Evolutionary conservation across 2,888 invertebrate genomes (phyloP).

Genomic region (Apoda limacodes): DNA sequence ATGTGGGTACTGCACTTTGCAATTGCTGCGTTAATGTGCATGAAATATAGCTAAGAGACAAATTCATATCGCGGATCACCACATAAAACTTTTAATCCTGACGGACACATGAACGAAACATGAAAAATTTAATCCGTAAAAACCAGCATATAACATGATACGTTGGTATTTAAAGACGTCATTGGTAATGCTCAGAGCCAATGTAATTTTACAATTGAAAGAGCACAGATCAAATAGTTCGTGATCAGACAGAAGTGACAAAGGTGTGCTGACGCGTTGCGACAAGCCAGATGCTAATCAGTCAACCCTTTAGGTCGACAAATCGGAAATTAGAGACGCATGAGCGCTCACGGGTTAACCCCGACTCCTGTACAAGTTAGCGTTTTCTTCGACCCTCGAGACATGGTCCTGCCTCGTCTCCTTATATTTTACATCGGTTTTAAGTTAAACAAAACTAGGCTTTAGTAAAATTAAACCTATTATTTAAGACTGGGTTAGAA

Average conservation of each 20-base stretch:
- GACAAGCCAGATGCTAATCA: slow-evolving; percentile 67
- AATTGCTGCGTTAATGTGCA: too few species aligned
- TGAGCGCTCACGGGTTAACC: slow-evolving; percentile 62
- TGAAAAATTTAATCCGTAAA: too few species aligned
- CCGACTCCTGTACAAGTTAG: slow-evolving; percentile 27
- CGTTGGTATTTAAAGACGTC: too few species aligned
- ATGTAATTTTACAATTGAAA: slow-evolving; percentile 31
- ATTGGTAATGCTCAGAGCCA: too few species aligned
- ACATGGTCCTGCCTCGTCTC: slow-evolving; percentile 49
- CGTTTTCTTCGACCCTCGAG: slow-evolving; percentile 46
- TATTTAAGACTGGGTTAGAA: too few species aligned
- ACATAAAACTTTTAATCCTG: too few species aligned
- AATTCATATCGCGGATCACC: too few species aligned
- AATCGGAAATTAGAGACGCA: slow-evolving; percentile 68
- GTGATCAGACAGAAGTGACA: slow-evolving; percentile 40
- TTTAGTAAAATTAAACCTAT: too few species aligned
- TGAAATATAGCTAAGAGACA: too few species aligned
- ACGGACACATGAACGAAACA: too few species aligned
- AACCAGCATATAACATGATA: too few species aligned
- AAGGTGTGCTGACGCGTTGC: slow-evolving; percentile 40
- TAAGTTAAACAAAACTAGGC: background rate
- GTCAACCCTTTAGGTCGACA: slow-evolving; percentile 64
- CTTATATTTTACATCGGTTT: slow-evolving; percentile 70
- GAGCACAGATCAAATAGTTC: slow-evolving; percentile 34
- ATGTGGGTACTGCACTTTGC: too few species aligned